Evolutionary conservation across 1,140 invertebrate species (phyloP).

Genomic region (Solen grandis): DNA sequence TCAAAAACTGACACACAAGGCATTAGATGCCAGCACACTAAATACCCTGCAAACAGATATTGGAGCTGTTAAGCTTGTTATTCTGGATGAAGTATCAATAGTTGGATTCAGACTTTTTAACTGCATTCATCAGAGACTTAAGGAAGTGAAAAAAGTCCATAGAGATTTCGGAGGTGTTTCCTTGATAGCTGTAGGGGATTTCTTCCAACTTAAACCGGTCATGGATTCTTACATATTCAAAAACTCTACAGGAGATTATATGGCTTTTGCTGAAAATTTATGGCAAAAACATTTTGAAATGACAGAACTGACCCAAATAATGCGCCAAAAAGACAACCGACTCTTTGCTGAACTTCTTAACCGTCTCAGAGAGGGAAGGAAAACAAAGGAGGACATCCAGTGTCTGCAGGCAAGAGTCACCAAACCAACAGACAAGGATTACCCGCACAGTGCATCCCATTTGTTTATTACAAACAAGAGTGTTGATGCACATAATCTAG

Average conservation of each 20-base stretch:
- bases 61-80: constrained; percentile 36
- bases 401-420: constrained; percentile 21
- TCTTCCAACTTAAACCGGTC: constrained; percentile 62
- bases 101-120: constrained; percentile 48
- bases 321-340: constrained; percentile 57
- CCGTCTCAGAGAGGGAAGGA: constrained; percentile 59
- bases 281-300: constrained; percentile 59
- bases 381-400: constrained; percentile 54
- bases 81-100: constrained; percentile 59
- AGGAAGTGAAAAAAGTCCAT: constrained; percentile 34
- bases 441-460: constrained; percentile 29
- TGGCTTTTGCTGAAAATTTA: constrained; percentile 56
- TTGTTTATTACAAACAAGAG: not conserved
- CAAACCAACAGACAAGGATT: not conserved
- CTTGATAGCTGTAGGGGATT: constrained; percentile 56
- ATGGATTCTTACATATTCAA: constrained; percentile 60
- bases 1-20: constrained; percentile 31
- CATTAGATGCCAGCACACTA: constrained; percentile 11
- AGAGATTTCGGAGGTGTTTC: constrained; percentile 48
- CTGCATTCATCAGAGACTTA: constrained; percentile 35
- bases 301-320: constrained; percentile 60
- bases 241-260: constrained; percentile 22
- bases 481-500: constrained; percentile 19
- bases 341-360: constrained; percentile 62
- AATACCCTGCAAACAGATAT: constrained; percentile 26